Evolutionary conservation across 1,140 invertebrate genomes (phyloP), one percentile per base, ranked within the genome.

Genomic region (Leptinotarsa undecemlineata): DNA sequence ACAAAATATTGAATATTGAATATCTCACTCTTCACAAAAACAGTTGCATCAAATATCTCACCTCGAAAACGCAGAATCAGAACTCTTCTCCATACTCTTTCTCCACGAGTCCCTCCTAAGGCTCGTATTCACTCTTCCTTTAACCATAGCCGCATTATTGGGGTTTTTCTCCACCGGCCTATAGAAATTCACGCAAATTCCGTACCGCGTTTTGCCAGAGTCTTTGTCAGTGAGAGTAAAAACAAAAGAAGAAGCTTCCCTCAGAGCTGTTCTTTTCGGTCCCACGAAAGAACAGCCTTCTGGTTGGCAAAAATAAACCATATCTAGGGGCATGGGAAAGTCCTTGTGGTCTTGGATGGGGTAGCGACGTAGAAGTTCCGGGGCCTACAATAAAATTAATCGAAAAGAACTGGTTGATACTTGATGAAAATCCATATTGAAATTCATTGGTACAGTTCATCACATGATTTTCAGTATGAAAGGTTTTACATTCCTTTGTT

Each of bases 161-260:
- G 78, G 76, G 61, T 81, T 77, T 82, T 88, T 89, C 82, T 96
- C 92, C 66, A 98, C 91, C 0, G 96, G 93, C 63, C 97, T 91
- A 87, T 98, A 99, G 86, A 99, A 99, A 85, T 99, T 99, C 26
- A 99, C 93, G 87, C 98, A 99, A 76, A 99, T 96, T 23, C 98
- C 98, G 84, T 95, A 98, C 33, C 96, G 71, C 5, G 80, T 86
- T 83, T 85, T 84, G 90, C 96, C 96, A 13, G 97, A 98, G 87
- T 99, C 98, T 87, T 99, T 99, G 85, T 99, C 98, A 19, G 98
- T 99, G 70, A 99, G 89, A 4, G 96, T 97, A 84, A 99, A 99
- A 8, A 99, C 97, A 87, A 99, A 99, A 21, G 97, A 98, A 48
- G 94, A 95, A 33, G 95, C 93, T 85, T 99, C 96, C 71, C 96